Conservation (phyloP, 2,113 vertebrate species). For the Euleptes europaea region DNA sequence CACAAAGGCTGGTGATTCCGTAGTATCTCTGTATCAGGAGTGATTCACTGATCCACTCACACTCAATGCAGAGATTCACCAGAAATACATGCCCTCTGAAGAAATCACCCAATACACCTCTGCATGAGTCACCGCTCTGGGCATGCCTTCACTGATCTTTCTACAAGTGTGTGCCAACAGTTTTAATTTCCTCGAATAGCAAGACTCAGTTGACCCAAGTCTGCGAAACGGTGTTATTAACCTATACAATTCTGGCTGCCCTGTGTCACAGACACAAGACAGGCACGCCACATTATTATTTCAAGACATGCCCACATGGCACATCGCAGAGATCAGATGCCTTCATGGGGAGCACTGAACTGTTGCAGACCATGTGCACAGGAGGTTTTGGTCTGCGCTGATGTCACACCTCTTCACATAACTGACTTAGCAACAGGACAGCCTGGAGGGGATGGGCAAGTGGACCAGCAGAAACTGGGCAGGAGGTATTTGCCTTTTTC, state of each 20-base stretch:
- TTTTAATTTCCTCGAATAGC: not conserved
- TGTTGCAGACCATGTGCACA: no score
- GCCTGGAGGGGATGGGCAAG: no score
- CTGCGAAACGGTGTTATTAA: no score
- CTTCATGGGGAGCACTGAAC: no score
- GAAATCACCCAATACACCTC: not conserved
- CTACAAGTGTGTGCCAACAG: not conserved
- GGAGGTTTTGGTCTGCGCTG: no score
- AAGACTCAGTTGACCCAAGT: not conserved
- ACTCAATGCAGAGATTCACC: not conserved
- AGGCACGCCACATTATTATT: not conserved
- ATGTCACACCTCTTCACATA: no score
- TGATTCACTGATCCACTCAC: not conserved
- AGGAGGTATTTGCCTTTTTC: no score
- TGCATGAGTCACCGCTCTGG: not conserved
- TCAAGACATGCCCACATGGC: no score
- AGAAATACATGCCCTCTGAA: not conserved
- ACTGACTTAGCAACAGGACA: no score
- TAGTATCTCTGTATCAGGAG: not conserved
- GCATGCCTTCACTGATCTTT: no score
- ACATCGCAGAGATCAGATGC: no score
- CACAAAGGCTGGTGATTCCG: not conserved
- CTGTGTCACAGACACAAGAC: not conserved
- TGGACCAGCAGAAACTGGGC: no score
- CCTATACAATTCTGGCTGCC: not conserved